These are phyloP conservation scores for Slavum lentiscoides DNA, from an alignment of 2,888 invertebrate genomes.

Conservation along the genomic window DNA sequence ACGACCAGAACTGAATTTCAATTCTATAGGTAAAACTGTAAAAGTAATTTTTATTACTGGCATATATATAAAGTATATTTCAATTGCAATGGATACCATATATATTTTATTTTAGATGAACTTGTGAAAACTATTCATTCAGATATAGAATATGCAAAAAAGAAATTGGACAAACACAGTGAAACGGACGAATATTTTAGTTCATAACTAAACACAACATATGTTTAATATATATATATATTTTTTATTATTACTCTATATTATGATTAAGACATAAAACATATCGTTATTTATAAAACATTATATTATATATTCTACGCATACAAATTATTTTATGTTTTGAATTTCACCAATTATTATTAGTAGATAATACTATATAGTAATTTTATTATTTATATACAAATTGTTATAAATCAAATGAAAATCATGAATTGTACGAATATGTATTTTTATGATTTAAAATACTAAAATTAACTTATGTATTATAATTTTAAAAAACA, in stretches of 20 bases:
- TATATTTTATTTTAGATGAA: slow-evolving; percentile 64
- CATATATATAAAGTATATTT: not conserved
- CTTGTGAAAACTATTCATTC: slow-evolving; percentile 76
- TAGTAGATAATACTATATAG: no score
- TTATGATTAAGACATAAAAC: not conserved
- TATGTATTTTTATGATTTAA: no score
- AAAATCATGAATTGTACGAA: no score
- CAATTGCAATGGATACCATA: not conserved
- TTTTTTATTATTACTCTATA: not conserved
- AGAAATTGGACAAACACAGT: slow-evolving; percentile 64
- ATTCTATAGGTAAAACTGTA: slow-evolving; percentile 66
- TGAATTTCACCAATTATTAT: no score
- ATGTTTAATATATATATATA: no score
- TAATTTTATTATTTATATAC: no score
- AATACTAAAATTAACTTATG: no score
- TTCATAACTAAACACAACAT: not conserved
- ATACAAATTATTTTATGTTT: no score
- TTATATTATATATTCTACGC: not conserved
- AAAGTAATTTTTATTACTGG: slow-evolving; percentile 30
- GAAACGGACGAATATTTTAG: slow-evolving; percentile 17
- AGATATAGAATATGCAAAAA: slow-evolving; percentile 75
- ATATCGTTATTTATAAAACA: not conserved
- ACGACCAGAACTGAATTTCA: slow-evolving; percentile 81
- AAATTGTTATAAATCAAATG: no score
- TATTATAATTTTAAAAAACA: no score